phyloP scores from a whole-genome alignment of 2,797 vertebrate species.

The Margarornis squamiger region DNA sequence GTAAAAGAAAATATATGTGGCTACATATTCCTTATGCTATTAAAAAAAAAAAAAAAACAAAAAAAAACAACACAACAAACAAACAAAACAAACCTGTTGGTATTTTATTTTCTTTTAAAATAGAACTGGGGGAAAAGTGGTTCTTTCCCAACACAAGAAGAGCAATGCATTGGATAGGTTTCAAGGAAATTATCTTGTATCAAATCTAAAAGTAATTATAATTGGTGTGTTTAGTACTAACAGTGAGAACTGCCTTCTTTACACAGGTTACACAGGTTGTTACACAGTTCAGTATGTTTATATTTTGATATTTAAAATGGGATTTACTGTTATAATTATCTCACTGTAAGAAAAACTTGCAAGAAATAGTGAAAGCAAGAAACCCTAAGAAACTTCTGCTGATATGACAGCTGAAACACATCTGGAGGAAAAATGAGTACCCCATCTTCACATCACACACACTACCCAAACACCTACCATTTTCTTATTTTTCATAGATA shows the following conservation, averaged over 20 bases:
- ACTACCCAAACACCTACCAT: neutral
- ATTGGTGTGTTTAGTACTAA: neutral
- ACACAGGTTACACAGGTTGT: neutral
- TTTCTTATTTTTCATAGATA: neutral
- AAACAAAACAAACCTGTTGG: neutral
- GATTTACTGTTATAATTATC: slow-evolving; percentile 19
- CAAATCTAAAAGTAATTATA: slow-evolving; percentile 27
- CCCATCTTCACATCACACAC: neutral
- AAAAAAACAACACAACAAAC: neutral
- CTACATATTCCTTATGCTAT: neutral
- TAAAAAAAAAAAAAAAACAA: neutral
- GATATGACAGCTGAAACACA: neutral
- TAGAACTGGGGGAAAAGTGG: neutral
- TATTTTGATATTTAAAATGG: neutral
- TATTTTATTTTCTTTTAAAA: neutral
- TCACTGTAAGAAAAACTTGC: neutral
- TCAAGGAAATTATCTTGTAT: neutral
- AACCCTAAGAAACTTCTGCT: slow-evolving; percentile 2
- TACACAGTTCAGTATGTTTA: neutral
- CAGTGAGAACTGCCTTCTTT: neutral
- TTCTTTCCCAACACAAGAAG: neutral
- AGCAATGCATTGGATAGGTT: neutral
- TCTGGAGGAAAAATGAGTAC: neutral
- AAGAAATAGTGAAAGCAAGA: slow-evolving; percentile 17
- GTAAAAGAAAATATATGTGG: neutral